phyloP scores from a whole-genome alignment of 2,113 vertebrate species.

The Nesospiza acunhae region DNA sequence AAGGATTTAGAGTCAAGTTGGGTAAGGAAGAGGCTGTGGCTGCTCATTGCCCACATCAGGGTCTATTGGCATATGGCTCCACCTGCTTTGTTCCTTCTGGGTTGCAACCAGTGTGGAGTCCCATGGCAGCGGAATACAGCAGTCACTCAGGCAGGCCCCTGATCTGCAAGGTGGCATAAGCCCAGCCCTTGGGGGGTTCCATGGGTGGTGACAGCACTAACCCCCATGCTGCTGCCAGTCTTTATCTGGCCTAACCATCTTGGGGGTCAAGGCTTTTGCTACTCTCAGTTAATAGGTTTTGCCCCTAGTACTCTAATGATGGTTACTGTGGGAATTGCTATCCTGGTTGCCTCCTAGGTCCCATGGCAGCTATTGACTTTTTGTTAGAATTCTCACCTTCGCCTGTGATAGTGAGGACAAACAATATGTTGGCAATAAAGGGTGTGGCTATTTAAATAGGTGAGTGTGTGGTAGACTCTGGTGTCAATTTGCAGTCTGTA shows the following conservation, averaged over 20 bases:
- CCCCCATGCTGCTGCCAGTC: background rate
- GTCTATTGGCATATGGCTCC: background rate
- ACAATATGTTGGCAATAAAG: background rate
- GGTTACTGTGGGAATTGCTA: background rate
- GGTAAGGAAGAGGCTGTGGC: background rate
- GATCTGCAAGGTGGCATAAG: accelerated
- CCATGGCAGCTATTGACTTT: background rate
- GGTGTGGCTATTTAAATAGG: background rate
- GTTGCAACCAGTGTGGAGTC: background rate
- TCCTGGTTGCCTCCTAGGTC: accelerated
- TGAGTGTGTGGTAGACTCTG: background rate
- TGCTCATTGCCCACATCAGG: background rate
- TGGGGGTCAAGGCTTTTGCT: background rate
- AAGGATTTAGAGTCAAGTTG: background rate
- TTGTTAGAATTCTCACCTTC: background rate
- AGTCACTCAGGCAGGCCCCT: background rate
- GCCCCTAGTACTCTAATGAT: background rate
- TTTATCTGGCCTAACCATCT: background rate
- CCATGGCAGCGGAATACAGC: background rate
- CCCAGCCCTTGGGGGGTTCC: background rate
- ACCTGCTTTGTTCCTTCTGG: background rate
- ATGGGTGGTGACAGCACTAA: background rate
- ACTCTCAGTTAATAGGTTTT: background rate
- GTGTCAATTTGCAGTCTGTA: background rate
- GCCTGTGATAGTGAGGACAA: background rate